Base-by-base conservation (phyloP, 2,888 invertebrate genomes). In the Ptychoptera contaminata region DNA sequence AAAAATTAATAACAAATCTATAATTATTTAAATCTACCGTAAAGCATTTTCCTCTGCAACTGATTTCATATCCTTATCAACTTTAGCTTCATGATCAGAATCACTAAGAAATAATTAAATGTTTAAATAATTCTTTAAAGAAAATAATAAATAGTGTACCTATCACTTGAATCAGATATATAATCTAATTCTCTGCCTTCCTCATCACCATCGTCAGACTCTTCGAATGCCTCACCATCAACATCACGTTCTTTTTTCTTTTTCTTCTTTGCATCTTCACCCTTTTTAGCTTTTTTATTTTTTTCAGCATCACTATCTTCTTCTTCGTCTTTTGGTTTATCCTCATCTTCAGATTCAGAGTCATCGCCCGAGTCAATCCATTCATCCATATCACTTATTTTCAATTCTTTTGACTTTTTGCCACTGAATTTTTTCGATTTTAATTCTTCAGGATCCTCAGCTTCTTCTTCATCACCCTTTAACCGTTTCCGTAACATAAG, bases 171-270 rank as follows among this genome's bases (percentile, higher is more conserved):
- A 59, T 87, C 87, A 0, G 90, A 87, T 57, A 94, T 93, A 58
- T 96, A 96, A 65, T 96, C 96, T 52, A 82, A 74, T 69, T 97
- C 96, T 43, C 87, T 67, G 0, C 94, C 94, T 67, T 96, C 96
- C 56, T 88, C 92, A 61, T 97, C 94, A 0, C 93, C 94, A 61
- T 96, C 94, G 62, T 96, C 96, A 51, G 93, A 93, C 58, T 97
- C 96, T 61, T 96, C 94, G 45, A 85, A 77, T 0, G 92, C 93
- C 59, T 94, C 93, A 52, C 85, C 82, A 49, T 91, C 83, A 0
- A 84, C 81, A 50, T 80, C 82, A 45, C 79, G 79, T 67, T 85
- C 83, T 56, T 85, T 84, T 57, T 85, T 87, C 49, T 76, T 76
- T 43, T 73, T 71, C 43, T 73, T 71, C 14, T 71, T 73, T 12